These are phyloP conservation scores for Aleiodes leptofemur DNA, from an alignment of 2,888 invertebrate genomes.

Conservation along the genomic window DNA sequence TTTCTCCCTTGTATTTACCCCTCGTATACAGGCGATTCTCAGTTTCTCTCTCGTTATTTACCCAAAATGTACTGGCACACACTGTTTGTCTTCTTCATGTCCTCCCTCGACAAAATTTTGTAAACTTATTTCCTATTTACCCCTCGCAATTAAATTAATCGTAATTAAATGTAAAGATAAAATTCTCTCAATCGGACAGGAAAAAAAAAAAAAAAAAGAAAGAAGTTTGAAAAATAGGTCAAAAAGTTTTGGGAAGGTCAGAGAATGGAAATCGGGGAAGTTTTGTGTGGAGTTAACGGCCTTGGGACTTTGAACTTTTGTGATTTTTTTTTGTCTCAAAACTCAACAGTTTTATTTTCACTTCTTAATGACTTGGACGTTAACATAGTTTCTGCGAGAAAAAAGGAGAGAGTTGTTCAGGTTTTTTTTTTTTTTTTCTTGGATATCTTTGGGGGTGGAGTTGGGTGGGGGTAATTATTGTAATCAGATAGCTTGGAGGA, in stretches of 20 bases:
- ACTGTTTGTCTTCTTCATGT: constrained; percentile 72
- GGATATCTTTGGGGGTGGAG: constrained; percentile 3
- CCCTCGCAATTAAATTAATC: constrained; percentile 52
- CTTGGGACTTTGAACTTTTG: constrained; percentile 69
- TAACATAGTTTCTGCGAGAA: constrained; percentile 69
- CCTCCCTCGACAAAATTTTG: constrained; percentile 51
- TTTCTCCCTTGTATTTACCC: constrained; percentile 48
- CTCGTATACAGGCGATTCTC: constrained; percentile 48
- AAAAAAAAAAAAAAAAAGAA: constrained; percentile 9
- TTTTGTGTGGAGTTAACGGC: constrained; percentile 65
- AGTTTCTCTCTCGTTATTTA: constrained; percentile 67
- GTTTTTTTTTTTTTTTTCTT: neutral
- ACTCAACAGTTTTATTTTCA: constrained; percentile 68
- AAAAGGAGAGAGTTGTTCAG: neutral
- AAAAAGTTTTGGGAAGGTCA: constrained; percentile 35
- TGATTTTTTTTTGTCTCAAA: constrained; percentile 49
- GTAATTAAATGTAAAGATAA: constrained; percentile 48
- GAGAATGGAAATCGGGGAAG: constrained; percentile 38
- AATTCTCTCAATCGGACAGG: neutral
- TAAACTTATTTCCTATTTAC: constrained; percentile 47
- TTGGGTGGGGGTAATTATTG: too few relatives aligned
- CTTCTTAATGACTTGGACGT: constrained; percentile 64
- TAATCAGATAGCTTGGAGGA: too few relatives aligned
- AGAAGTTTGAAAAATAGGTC: constrained; percentile 30
- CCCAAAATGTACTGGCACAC: constrained; percentile 66